These are phyloP conservation scores for Gadopsis bispinosus DNA, from an alignment of 2,797 vertebrate genomes.

Conservation along the genomic window DNA sequence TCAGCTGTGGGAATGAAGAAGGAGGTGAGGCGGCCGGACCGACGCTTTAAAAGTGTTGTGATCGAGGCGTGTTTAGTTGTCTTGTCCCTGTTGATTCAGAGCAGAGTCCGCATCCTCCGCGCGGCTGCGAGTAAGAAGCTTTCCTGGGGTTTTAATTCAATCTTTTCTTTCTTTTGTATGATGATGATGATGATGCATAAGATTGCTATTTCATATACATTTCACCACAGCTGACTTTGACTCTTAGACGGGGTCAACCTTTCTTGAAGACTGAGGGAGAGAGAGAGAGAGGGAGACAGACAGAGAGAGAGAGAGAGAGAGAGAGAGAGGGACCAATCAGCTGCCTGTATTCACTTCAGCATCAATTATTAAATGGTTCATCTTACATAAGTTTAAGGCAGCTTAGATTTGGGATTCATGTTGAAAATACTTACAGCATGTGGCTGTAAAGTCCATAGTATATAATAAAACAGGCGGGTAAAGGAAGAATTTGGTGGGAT, in stretches of 20 bases:
- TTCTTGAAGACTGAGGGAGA: slow-evolving; percentile 21
- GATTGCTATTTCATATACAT: not conserved
- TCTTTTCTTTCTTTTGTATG: not conserved
- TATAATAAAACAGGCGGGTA: not conserved
- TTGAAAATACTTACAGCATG: not conserved
- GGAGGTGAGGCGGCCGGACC: not conserved
- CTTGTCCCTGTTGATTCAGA: slow-evolving; percentile 44
- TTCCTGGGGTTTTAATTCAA: slow-evolving; percentile 6
- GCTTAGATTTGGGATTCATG: not conserved
- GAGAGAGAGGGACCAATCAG: slow-evolving; percentile 57
- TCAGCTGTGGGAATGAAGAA: not conserved
- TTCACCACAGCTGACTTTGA: slow-evolving; percentile 27
- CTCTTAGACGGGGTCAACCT: slow-evolving; percentile 51
- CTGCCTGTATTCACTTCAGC: slow-evolving; percentile 23
- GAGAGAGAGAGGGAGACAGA: slow-evolving; percentile 12
- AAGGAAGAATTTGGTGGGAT: not conserved
- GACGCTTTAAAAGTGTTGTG: not conserved
- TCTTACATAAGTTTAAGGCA: slow-evolving; percentile 3
- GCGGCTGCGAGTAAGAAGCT: not conserved
- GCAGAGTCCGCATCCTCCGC: slow-evolving; percentile 26
- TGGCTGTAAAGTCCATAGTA: not conserved
- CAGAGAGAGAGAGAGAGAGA: slow-evolving; percentile 16
- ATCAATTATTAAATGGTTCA: slow-evolving; percentile 53
- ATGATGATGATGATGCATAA: not conserved
- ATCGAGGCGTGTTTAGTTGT: not conserved